These are phyloP conservation scores for Ligdia adustata DNA, from an alignment of 2,888 invertebrate species.

Conservation along the genomic window DNA sequence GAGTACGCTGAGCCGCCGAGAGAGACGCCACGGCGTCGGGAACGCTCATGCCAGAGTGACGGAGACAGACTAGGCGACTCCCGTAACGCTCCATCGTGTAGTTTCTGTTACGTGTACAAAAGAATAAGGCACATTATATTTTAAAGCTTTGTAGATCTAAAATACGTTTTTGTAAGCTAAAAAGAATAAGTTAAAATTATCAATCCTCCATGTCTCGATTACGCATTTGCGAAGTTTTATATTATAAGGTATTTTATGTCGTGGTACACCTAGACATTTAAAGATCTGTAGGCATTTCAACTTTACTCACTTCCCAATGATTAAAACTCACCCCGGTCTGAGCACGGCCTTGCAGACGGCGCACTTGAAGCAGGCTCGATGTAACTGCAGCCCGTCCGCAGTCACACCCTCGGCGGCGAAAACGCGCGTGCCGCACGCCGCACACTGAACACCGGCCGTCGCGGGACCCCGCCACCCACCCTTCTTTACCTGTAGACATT, in stretches of 20 bases:
- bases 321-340: conserved; percentile 88
- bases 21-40: conserved; percentile 45
- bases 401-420: conserved; percentile 96
- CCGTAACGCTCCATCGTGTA: conserved; percentile 73
- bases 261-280: too few relatives aligned
- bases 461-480: conserved; percentile 70
- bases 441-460: conserved; percentile 85
- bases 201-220: too few relatives aligned
- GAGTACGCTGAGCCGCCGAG: conserved; percentile 24
- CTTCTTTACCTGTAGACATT: conserved; percentile 58
- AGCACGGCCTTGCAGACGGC: conserved; percentile 95
- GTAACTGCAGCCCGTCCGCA: conserved; percentile 93
- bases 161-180: too few relatives aligned
- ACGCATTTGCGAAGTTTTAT: too few relatives aligned
- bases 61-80: conserved; percentile 65
- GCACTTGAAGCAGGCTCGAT: conserved; percentile 97
- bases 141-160: too few relatives aligned
- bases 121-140: too few relatives aligned
- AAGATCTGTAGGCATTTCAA: too few relatives aligned
- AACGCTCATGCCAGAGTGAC: conserved; percentile 61
- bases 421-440: conserved; percentile 93
- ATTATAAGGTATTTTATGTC: too few relatives aligned
- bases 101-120: too few relatives aligned
- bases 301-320: too few relatives aligned
- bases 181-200: too few relatives aligned